Evolutionary conservation across 2,888 invertebrate genomes (phyloP).

Genomic region (Imbricaverruca yamaguchii): DNA sequence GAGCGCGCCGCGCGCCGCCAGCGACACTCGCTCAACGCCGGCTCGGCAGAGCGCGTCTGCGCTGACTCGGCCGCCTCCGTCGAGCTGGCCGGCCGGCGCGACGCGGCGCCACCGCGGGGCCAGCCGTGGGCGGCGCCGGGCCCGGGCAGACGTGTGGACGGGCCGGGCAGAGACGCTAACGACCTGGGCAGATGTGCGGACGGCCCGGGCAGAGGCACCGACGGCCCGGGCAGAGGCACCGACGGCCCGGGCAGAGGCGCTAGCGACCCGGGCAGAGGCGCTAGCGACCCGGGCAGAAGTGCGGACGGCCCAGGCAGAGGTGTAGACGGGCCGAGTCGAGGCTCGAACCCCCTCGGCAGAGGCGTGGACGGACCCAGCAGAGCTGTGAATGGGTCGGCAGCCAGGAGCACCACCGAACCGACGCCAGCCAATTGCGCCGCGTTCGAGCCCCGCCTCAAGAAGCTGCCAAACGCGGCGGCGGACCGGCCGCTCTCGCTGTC

Average conservation of each 20-base stretch:
- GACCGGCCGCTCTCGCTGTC: not conserved
- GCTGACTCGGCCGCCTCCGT: not conserved
- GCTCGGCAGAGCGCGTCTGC: not conserved
- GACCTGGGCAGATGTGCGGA: too few species aligned
- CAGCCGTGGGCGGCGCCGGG: not conserved
- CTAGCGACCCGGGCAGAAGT: too few species aligned
- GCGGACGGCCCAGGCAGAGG: too few species aligned
- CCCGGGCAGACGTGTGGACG: too few species aligned
- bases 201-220: too few species aligned
- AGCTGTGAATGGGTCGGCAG: not conserved
- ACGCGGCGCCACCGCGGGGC: not conserved
- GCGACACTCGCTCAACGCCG: conserved; percentile 8
- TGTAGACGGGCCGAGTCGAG: too few species aligned
- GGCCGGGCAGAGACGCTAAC: too few species aligned
- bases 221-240: too few species aligned
- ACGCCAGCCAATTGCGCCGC: not conserved
- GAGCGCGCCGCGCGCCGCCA: conserved; percentile 6
- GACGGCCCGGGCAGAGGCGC: too few species aligned
- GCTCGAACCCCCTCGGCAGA: too few species aligned
- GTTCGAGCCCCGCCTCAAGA: not conserved
- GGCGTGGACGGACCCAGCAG: too few species aligned
- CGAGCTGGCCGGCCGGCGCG: not conserved
- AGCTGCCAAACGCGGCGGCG: not conserved
- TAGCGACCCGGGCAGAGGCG: too few species aligned
- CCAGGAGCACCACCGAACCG: not conserved